Evolutionary conservation across 2,888 invertebrate genomes (phyloP).

Genomic region (Meloe dianella): DNA sequence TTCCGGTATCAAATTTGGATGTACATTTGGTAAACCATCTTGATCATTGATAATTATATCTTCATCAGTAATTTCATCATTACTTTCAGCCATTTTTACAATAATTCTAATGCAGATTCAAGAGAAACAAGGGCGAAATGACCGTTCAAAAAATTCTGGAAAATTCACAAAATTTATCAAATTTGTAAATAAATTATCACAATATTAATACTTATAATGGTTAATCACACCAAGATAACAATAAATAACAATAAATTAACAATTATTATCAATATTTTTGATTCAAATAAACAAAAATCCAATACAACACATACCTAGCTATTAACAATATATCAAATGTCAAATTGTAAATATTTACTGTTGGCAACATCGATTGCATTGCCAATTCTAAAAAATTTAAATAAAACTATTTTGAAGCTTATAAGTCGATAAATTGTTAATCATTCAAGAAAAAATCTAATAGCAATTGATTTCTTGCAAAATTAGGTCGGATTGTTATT

Average conservation of each 20-base stretch:
- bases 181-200: not conserved
- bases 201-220: not conserved
- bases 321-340: conserved; percentile 16
- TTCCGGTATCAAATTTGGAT: conserved; percentile 78
- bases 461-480: not conserved
- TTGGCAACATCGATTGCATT: not conserved
- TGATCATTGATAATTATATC: conserved; percentile 85
- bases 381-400: not conserved
- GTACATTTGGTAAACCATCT: conserved; percentile 84
- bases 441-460: not conserved
- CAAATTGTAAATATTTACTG: not conserved
- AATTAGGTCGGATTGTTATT: not conserved
- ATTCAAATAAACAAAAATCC: not conserved
- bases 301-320: conserved; percentile 1
- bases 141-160: not conserved
- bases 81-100: conserved; percentile 49
- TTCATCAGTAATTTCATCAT: conserved; percentile 62
- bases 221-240: not conserved
- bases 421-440: not conserved
- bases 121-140: not conserved
- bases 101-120: not conserved
- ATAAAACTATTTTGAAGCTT: not conserved
- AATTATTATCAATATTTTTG: not conserved
- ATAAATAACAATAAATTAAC: not conserved
- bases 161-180: not conserved